A percentile compares a stretch with the other conserved stretches of the same genome.
Evolutionary conservation across 1,140 invertebrate species (phyloP).

Genomic region (Caenorhabditis remanei): DNA sequence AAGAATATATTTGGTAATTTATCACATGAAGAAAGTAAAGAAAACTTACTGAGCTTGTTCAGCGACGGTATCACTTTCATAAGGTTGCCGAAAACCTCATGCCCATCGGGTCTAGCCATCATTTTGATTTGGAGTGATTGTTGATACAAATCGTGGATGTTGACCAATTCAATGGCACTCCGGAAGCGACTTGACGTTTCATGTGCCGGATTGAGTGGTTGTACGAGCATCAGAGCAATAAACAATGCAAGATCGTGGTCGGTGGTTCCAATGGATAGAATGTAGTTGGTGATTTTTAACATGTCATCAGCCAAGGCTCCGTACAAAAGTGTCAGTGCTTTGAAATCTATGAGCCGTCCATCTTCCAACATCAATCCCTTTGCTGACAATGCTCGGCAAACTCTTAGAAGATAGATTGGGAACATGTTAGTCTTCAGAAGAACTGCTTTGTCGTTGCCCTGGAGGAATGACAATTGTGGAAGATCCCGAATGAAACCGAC

Average conservation of each 20-base stretch:
- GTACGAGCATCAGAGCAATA: neutral
- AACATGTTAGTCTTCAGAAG: slow-evolving; percentile 31
- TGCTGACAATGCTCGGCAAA: neutral
- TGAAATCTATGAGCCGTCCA: neutral
- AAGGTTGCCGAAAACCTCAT: neutral
- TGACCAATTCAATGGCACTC: neutral
- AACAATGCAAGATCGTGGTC: neutral
- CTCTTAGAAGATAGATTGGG: neutral
- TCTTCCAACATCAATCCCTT: neutral
- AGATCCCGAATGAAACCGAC: slow-evolving; percentile 31
- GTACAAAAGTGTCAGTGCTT: neutral
- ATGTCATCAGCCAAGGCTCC: neutral
- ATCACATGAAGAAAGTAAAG: no score
- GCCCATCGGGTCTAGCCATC: neutral
- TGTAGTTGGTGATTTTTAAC: neutral
- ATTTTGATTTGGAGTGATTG: neutral
- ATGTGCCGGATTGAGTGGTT: neutral
- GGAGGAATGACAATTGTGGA: neutral
- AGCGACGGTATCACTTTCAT: neutral
- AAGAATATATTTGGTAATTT: neutral
- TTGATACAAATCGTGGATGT: neutral
- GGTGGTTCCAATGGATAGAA: neutral
- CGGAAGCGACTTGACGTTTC: neutral
- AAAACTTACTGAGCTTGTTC: neutral
- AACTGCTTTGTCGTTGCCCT: neutral